Conservation (phyloP, 2,888 invertebrate genomes). For the Selenia dentaria region DNA sequence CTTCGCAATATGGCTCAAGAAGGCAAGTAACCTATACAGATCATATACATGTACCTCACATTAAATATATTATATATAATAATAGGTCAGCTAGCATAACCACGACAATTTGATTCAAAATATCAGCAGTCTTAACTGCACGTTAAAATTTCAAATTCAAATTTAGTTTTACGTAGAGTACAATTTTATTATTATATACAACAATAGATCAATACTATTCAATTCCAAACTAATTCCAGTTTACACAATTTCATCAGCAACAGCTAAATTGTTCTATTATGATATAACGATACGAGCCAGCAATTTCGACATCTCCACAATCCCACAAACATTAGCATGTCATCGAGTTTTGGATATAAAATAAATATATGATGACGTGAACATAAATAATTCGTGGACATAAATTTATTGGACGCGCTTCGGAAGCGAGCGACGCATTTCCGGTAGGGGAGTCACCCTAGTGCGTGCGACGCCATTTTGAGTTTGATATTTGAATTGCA, state of each 20-base stretch:
- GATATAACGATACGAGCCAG: conserved; percentile 32
- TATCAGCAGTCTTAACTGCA: too few relatives aligned
- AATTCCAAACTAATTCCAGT: too few relatives aligned
- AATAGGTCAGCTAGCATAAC: too few relatives aligned
- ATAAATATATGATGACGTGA: conserved; percentile 63
- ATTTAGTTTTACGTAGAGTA: too few relatives aligned
- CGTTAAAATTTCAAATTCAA: too few relatives aligned
- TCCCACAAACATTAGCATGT: conserved; percentile 62
- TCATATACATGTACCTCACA: too few relatives aligned
- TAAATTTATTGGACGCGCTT: conserved; percentile 66
- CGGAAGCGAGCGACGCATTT: conserved; percentile 62
- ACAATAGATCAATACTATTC: too few relatives aligned
- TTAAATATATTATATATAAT: too few relatives aligned
- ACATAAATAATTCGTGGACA: conserved; percentile 32
- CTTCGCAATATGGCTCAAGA: too few relatives aligned
- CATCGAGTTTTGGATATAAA: conserved; percentile 59
- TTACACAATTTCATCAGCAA: conserved; percentile 15
- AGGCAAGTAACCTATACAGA: too few relatives aligned
- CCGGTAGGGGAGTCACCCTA: conserved; percentile 74
- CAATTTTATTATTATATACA: too few relatives aligned
- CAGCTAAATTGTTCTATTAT: conserved; percentile 20
- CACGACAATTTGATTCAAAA: too few relatives aligned
- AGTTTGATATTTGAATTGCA: conserved; percentile 54
- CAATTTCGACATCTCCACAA: conserved; percentile 49
- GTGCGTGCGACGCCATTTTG: conserved; percentile 65